A percentile compares a stretch with the other conserved stretches of the same genome.
phyloP scores from a whole-genome alignment of 2,113 vertebrate species.

The Pituophis catenifer region DNA sequence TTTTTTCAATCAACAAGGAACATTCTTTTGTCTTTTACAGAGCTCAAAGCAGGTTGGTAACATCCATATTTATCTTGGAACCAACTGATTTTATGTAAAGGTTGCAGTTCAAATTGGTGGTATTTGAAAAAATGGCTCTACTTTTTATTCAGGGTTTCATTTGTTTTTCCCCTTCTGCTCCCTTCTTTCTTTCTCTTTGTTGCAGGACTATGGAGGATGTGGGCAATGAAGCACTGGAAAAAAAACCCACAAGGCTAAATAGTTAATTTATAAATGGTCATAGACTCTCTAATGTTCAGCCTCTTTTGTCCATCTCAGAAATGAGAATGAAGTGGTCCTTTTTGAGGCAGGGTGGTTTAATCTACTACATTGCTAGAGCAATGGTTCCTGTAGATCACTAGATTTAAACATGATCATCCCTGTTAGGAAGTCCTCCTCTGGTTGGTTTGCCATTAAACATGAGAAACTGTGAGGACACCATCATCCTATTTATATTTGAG shows the following conservation, averaged over 20 bases:
- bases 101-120: slow-evolving; percentile 11
- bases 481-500: slow-evolving; percentile 9
- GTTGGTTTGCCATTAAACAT: slow-evolving; percentile 2
- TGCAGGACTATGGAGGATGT: slow-evolving; percentile 3
- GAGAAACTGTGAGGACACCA: background rate
- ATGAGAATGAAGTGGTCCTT: background rate
- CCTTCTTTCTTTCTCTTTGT: background rate
- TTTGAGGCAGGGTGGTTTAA: background rate
- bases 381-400: background rate
- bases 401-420: background rate
- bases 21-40: slow-evolving; percentile 32
- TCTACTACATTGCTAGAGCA: background rate
- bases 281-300: background rate
- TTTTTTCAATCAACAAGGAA: background rate
- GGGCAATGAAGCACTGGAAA: background rate
- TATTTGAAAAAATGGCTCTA: slow-evolving; percentile 20
- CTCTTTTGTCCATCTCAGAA: slow-evolving; percentile 7
- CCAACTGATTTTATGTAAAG: slow-evolving; percentile 1
- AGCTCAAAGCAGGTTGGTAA: background rate
- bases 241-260: slow-evolving; percentile 10
- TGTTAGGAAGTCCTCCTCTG: slow-evolving; percentile 11
- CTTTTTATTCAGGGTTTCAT: background rate
- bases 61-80: slow-evolving; percentile 27
- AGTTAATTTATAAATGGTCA: slow-evolving; percentile 11
- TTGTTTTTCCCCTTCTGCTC: background rate